Percentiles rank a stretch among this genome's conserved stretches.
Evolutionary conservation across 2,888 invertebrate genomes (phyloP).

Genomic region (Calephelis perditalis): DNA sequence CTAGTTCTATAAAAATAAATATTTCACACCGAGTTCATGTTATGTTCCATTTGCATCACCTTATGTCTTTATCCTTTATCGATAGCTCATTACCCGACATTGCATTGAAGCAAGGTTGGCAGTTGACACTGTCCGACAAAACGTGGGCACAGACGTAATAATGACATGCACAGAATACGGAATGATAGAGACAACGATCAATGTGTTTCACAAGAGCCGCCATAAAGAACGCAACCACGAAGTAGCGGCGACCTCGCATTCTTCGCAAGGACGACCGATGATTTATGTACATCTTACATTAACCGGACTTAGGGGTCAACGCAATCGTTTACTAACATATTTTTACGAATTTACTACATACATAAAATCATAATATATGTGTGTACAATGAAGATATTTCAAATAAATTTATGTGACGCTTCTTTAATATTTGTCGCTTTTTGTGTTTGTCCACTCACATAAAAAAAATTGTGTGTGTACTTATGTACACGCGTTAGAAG

Average conservation of each 20-base stretch:
- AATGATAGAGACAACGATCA: constrained; percentile 56
- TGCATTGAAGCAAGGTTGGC: too few relatives aligned
- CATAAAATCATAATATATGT: too few relatives aligned
- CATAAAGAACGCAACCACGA: constrained; percentile 55
- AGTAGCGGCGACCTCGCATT: constrained; percentile 75
- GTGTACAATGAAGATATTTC: too few relatives aligned
- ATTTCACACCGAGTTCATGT: not conserved
- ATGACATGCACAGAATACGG: constrained; percentile 58
- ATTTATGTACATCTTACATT: constrained; percentile 36
- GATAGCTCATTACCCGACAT: not conserved
- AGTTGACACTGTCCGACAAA: constrained; percentile 14
- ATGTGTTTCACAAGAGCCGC: constrained; percentile 61
- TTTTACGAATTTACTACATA: too few relatives aligned
- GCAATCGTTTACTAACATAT: constrained; percentile 2
- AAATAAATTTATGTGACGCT: too few relatives aligned
- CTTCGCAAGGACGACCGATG: constrained; percentile 73
- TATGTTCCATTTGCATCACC: constrained; percentile 12
- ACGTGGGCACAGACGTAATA: constrained; percentile 39
- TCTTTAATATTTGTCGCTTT: too few relatives aligned
- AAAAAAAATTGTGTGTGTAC: too few relatives aligned
- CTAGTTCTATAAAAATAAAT: too few relatives aligned
- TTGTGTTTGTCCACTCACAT: too few relatives aligned
- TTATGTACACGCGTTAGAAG: too few relatives aligned
- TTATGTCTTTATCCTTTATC: constrained; percentile 10
- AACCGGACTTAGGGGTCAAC: constrained; percentile 33